phyloP scores from a whole-genome alignment of 2,888 invertebrate genomes.

The Nebria brevicollis region DNA sequence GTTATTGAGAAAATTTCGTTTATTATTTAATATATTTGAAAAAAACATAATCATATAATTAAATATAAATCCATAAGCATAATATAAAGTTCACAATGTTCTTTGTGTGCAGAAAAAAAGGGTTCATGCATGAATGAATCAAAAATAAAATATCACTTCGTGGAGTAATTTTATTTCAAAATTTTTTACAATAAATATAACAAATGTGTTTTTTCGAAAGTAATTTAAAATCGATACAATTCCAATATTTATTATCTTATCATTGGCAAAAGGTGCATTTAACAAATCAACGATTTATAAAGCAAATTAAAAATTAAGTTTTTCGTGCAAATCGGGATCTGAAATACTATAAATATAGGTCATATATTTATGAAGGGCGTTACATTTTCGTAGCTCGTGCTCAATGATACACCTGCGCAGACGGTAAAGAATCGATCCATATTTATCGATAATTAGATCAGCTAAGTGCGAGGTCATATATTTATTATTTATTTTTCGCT shows the following conservation, averaged over 20 bases:
- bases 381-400: not conserved
- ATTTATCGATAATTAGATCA: conserved; percentile 1
- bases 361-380: not conserved
- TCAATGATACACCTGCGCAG: not conserved
- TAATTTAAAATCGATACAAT: not conserved
- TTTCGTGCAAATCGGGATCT: not conserved
- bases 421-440: not conserved
- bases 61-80: no score
- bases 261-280: not conserved
- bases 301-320: not conserved
- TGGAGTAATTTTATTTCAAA: not conserved
- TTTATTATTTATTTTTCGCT: not conserved
- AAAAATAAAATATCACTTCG: no score
- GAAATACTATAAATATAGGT: not conserved
- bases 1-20: no score
- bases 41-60: no score
- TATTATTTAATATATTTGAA: no score
- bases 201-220: not conserved
- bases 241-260: not conserved
- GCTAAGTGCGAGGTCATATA: not conserved
- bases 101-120: no score
- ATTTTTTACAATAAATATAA: not conserved
- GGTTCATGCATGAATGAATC: no score
- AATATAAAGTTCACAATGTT: no score
- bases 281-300: not conserved